Evolutionary conservation across 2,888 invertebrate species (phyloP).

Genomic region (Xestobium rufovillosum): DNA sequence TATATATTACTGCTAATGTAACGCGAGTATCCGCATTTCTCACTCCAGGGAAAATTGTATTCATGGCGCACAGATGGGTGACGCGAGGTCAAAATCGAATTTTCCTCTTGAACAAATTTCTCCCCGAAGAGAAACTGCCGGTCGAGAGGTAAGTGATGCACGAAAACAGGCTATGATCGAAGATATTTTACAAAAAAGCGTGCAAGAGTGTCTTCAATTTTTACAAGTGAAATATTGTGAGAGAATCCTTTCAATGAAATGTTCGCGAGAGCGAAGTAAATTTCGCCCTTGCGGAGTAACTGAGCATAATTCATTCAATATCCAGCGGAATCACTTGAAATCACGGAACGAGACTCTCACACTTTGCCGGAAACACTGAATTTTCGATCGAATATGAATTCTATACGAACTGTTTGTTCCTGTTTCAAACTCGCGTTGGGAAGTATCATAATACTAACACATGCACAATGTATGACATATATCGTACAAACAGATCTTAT

Average conservation of each 20-base stretch:
- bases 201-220: conserved; percentile 9
- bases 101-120: conserved; percentile 29
- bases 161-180: conserved; percentile 23
- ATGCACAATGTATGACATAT: no score
- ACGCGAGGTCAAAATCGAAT: conserved; percentile 33
- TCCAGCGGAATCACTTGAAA: no score
- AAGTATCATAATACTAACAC: no score
- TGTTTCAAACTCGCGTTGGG: no score
- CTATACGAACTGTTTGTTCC: no score
- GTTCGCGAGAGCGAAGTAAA: conserved; percentile 18
- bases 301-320: no score
- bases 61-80: conserved; percentile 33
- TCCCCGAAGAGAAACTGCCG: conserved; percentile 29
- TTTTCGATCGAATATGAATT: no score
- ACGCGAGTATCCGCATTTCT: conserved; percentile 6
- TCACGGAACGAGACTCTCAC: no score
- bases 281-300: no score
- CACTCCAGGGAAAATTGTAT: conserved; percentile 26
- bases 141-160: conserved; percentile 25
- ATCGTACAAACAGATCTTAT: no score
- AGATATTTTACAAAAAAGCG: conserved; percentile 18
- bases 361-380: no score
- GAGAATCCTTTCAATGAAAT: conserved; percentile 17
- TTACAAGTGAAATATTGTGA: conserved; percentile 17
- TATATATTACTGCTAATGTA: no score